Evolutionary conservation across 2,113 vertebrate species (phyloP).

Genomic region (Sylvilagus bachmani): DNA sequence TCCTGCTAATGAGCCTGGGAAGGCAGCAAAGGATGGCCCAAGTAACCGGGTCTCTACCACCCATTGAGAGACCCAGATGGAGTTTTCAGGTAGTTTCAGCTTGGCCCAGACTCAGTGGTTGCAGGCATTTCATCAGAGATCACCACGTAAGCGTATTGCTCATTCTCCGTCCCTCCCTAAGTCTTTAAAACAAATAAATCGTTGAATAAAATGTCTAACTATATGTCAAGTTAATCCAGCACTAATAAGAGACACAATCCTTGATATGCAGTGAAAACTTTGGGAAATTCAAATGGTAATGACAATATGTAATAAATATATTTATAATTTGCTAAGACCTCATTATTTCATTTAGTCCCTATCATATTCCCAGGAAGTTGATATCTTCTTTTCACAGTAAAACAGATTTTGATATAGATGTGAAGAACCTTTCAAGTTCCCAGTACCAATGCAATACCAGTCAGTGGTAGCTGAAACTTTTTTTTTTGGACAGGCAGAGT

Average conservation of each 20-base stretch:
- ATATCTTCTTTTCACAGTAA: not conserved
- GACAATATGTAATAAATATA: not conserved
- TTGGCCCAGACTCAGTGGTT: no score
- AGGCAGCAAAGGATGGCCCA: no score
- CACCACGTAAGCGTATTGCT: no score
- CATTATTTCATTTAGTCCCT: slow-evolving; percentile 1
- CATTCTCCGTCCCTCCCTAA: no score
- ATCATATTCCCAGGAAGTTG: not conserved
- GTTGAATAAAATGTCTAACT: not conserved
- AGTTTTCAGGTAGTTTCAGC: no score
- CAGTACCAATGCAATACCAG: not conserved
- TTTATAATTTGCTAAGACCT: not conserved
- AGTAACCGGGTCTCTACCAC: no score
- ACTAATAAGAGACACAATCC: not conserved
- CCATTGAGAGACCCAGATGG: no score
- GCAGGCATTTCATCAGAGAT: no score
- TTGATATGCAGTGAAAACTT: not conserved
- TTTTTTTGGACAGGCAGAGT: no score
- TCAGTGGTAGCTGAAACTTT: slow-evolving; percentile 5
- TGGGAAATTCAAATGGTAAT: slow-evolving; percentile 6
- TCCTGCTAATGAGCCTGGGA: no score
- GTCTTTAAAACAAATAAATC: no score
- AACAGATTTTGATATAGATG: not conserved
- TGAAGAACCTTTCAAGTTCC: slow-evolving; percentile 31
- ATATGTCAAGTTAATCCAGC: not conserved